Conservation (phyloP, 2,888 invertebrate genomes). For the Halictus ligatus region DNA sequence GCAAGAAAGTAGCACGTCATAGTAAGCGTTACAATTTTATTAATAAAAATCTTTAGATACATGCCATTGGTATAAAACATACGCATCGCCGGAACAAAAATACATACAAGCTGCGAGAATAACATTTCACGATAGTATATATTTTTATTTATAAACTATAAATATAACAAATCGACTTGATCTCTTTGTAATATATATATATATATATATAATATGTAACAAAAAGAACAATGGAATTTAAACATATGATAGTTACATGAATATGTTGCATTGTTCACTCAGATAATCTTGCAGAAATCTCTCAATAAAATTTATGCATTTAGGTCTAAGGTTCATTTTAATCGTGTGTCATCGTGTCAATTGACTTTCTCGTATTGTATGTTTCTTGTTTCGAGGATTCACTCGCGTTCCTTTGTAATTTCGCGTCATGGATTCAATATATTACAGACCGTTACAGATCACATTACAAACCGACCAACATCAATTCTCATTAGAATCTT, state of each 20-base stretch:
- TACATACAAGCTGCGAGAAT: slow-evolving; percentile 77
- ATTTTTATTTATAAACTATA: slow-evolving; percentile 67
- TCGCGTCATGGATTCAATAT: slow-evolving; percentile 57
- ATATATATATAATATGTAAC: not conserved
- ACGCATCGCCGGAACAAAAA: slow-evolving; percentile 79
- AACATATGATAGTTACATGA: slow-evolving; percentile 47
- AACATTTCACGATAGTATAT: slow-evolving; percentile 63
- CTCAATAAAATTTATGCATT: slow-evolving; percentile 38
- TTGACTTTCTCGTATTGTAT: slow-evolving; percentile 24
- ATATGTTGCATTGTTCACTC: slow-evolving; percentile 41
- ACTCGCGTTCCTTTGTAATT: not conserved
- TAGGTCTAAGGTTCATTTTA: slow-evolving; percentile 48
- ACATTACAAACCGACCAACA: not conserved
- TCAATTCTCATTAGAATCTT: slow-evolving; percentile 81
- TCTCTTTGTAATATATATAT: slow-evolving; percentile 45
- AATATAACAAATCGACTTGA: slow-evolving; percentile 69
- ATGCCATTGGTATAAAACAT: slow-evolving; percentile 81
- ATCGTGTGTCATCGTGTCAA: slow-evolving; percentile 23
- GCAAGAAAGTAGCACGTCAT: slow-evolving; percentile 20
- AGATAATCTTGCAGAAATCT: slow-evolving; percentile 4
- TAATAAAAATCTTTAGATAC: slow-evolving; percentile 79
- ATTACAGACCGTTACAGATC: slow-evolving; percentile 23
- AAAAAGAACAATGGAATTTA: slow-evolving; percentile 62
- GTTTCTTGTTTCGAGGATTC: slow-evolving; percentile 6
- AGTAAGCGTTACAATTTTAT: slow-evolving; percentile 73